These are phyloP conservation scores for Mesocricetus auratus DNA, from an alignment of 2,113 vertebrate genomes.

Conservation along the genomic window DNA sequence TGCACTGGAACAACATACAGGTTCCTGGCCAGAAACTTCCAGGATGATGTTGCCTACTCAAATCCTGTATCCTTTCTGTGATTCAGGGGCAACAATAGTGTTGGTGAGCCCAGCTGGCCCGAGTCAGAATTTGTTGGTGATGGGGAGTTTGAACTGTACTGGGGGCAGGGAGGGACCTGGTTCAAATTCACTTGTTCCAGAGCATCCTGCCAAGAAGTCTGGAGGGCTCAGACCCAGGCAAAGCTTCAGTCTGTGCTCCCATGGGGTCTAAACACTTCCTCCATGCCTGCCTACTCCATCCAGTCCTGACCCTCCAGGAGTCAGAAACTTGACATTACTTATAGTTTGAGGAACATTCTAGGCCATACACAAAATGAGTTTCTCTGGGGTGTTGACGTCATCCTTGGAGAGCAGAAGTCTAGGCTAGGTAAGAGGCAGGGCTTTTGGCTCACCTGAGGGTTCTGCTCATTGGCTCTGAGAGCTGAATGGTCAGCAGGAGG, in stretches of 20 bases:
- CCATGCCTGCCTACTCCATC: not conserved
- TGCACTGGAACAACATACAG: not conserved
- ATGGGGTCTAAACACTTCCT: not conserved
- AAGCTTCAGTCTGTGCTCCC: not conserved
- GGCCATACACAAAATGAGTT: not conserved
- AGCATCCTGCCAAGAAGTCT: not conserved
- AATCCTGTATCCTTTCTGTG: not conserved
- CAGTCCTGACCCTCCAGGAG: not conserved
- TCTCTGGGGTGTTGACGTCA: not conserved
- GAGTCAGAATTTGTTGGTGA: not conserved
- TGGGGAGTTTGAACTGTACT: not conserved
- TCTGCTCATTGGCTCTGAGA: slow-evolving; percentile 16
- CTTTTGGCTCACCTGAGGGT: slow-evolving; percentile 73
- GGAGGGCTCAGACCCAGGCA: not conserved
- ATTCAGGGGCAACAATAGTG: not conserved
- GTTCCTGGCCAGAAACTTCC: not conserved
- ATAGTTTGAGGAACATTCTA: not conserved
- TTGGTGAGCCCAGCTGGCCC: not conserved
- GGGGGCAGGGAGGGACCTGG: not conserved
- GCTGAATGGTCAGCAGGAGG: slow-evolving; percentile 71
- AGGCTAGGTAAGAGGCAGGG: not conserved
- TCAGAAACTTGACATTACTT: not conserved
- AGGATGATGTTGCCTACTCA: not conserved
- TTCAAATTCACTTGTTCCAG: not conserved
- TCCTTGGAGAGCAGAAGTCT: not conserved